These are phyloP conservation scores for Hartigia nigra DNA, from an alignment of 2,888 invertebrate genomes.

Conservation along the genomic window DNA sequence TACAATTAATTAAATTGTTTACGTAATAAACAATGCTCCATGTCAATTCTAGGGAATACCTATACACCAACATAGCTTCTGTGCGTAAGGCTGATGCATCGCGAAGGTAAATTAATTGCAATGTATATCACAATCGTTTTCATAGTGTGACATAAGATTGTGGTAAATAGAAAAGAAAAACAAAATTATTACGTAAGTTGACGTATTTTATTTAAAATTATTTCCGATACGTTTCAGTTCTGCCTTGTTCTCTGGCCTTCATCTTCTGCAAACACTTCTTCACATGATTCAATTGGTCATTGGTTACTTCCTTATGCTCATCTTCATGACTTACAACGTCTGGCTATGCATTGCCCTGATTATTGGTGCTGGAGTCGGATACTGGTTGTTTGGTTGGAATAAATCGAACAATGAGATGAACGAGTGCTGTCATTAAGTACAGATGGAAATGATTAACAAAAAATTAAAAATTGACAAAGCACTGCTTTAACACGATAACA, in stretches of 20 bases:
- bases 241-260: conserved; percentile 49
- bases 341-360: conserved; percentile 71
- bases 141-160: not conserved
- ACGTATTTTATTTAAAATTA: not conserved
- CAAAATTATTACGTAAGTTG: not conserved
- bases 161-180: not conserved
- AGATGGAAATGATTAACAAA: not conserved
- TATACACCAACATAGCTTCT: conserved; percentile 30
- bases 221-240: not conserved
- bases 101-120: conserved; percentile 34
- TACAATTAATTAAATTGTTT: not conserved
- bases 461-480: not conserved
- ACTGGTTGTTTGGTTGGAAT: conserved; percentile 57
- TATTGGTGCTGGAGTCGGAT: conserved; percentile 70
- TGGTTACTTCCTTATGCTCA: conserved; percentile 72
- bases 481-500: not conserved
- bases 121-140: not conserved
- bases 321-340: conserved; percentile 74
- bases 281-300: conserved; percentile 65
- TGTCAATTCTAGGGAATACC: conserved; percentile 42
- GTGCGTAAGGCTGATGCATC: conserved; percentile 16
- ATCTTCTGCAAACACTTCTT: conserved; percentile 52
- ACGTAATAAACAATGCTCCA: not conserved
- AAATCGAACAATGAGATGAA: conserved; percentile 41
- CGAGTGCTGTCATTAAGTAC: conserved; percentile 50